Percentiles rank a stretch among this genome's conserved stretches.
Evolutionary conservation across 2,888 invertebrate species (phyloP).

Genomic region (Hemistola chrysoprasaria): DNA sequence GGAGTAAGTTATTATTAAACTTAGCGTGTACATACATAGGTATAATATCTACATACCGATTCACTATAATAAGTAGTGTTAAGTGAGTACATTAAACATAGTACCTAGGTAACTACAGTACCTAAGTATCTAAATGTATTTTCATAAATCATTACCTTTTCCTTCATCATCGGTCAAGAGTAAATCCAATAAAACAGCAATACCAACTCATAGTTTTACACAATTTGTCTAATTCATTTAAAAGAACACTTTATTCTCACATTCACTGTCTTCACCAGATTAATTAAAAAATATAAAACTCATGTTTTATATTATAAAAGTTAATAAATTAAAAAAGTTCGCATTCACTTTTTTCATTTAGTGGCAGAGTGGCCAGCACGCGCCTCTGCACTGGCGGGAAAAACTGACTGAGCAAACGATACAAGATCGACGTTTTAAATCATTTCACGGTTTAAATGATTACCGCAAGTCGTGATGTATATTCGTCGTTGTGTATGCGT

Average conservation of each 20-base stretch:
- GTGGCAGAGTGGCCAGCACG: slow-evolving; percentile 9
- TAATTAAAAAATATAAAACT: slow-evolving; percentile 4
- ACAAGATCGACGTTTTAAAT: slow-evolving; percentile 8
- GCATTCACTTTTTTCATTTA: background rate
- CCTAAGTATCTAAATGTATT: no score
- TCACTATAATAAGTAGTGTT: no score
- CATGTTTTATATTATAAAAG: background rate
- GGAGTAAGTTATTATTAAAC: no score
- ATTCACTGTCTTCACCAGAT: slow-evolving; percentile 4
- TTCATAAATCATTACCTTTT: slow-evolving; percentile 14
- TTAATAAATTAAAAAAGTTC: slow-evolving; percentile 11
- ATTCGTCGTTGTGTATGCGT: slow-evolving; percentile 1
- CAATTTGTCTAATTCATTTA: no score
- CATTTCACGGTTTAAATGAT: slow-evolving; percentile 1
- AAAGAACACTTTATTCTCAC: slow-evolving; percentile 6
- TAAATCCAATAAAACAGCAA: slow-evolving; percentile 3
- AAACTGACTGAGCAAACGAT: slow-evolving; percentile 9
- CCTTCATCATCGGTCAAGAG: slow-evolving; percentile 12
- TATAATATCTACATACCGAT: no score
- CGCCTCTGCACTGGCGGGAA: slow-evolving; percentile 10
- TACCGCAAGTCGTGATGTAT: slow-evolving; percentile 10
- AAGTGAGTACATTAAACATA: no score
- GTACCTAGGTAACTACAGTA: no score
- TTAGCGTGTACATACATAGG: no score
- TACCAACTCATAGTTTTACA: no score